Conservation (phyloP, 2,113 vertebrate genomes). For the Oryzias celebensis region DNA sequence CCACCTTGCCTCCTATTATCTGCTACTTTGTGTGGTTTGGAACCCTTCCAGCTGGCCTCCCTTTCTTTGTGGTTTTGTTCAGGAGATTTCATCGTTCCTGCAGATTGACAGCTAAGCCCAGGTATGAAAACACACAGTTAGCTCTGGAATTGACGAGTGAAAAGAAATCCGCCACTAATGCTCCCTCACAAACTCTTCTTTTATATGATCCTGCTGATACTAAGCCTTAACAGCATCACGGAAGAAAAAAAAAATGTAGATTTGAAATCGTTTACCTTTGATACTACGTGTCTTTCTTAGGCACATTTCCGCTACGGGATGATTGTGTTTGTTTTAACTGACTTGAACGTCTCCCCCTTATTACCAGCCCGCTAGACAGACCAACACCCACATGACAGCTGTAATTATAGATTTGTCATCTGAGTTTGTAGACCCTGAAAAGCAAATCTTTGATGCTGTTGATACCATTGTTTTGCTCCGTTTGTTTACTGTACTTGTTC, state of each 20-base stretch:
- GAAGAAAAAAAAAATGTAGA: conserved; percentile 47
- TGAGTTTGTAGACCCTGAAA: conserved; percentile 37
- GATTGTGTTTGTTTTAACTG: conserved; percentile 24
- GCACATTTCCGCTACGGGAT: conserved; percentile 28
- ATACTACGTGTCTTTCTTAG: conserved; percentile 48
- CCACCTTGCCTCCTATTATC: conserved; percentile 76
- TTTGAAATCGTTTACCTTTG: conserved; percentile 63
- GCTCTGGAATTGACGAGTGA: conserved; percentile 76
- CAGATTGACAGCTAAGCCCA: conserved; percentile 89
- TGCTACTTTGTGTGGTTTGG: conserved; percentile 88
- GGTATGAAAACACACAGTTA: conserved; percentile 87
- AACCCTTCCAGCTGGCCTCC: conserved; percentile 80
- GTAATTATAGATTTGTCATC: conserved; percentile 54
- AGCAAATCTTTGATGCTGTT: conserved; percentile 49
- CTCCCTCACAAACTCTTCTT: conserved; percentile 50
- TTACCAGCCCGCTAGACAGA: conserved; percentile 20
- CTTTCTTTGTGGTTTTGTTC: conserved; percentile 85
- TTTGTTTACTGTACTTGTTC: conserved; percentile 66
- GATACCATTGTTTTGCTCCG: conserved; percentile 60
- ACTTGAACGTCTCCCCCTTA: conserved; percentile 13
- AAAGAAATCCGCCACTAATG: conserved; percentile 76
- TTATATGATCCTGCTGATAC: conserved; percentile 33
- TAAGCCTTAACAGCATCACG: conserved; percentile 41
- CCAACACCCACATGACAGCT: conserved; percentile 25
- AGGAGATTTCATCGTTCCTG: conserved; percentile 78